Evolutionary conservation across 2,113 vertebrate species (phyloP), one percentile per base, ranked within the genome.

Genomic region (Ammodramus savannarum): DNA sequence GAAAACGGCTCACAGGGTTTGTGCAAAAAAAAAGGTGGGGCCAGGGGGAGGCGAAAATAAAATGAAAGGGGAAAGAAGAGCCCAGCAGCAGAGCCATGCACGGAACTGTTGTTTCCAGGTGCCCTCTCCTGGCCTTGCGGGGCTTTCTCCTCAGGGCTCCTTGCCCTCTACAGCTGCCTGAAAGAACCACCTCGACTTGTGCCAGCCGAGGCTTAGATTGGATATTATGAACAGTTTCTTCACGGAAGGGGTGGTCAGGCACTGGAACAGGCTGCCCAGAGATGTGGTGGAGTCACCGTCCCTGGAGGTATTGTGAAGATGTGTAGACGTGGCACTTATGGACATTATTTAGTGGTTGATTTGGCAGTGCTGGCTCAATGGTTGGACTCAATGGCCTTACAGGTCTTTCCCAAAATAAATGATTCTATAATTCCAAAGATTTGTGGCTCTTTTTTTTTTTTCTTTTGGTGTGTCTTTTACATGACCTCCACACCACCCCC

Each of bases 81-180:
- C 16, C n/a, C 62, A 8, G 18, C 23, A 16, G 52, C 13, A 23
- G 27, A 21, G 34, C 57, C 9, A 2, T 3, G 22, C 65, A n/a
- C n/a, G 4, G 4, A 93, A 44, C 13, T 8, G 61, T 54, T 80
- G 91, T 69, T 91, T 67, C 34, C 86, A 85, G 80, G n/a, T 94
- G 79, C 97, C 96, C 92, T 83, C 97, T 97, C 41, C 90, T 95
- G 97, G 93, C 61, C 82, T 66, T 18, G 71, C 31, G 2, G 63
- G 13, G 58, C 4, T 43, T 88, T 71, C 59, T 39, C 55, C 57
- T 38, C 38, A 6, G 77, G 27, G 52, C 52, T 61, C 2, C 15
- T 68, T 7, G 0, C 13, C 44, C n/a, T 8, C 38, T 8, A 8
- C 11, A 34, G 1, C 1, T 15, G 1, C 54, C 39, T 9, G 46